phyloP scores from a whole-genome alignment of 2,888 invertebrate species.

The Pilophorus perplexus region DNA sequence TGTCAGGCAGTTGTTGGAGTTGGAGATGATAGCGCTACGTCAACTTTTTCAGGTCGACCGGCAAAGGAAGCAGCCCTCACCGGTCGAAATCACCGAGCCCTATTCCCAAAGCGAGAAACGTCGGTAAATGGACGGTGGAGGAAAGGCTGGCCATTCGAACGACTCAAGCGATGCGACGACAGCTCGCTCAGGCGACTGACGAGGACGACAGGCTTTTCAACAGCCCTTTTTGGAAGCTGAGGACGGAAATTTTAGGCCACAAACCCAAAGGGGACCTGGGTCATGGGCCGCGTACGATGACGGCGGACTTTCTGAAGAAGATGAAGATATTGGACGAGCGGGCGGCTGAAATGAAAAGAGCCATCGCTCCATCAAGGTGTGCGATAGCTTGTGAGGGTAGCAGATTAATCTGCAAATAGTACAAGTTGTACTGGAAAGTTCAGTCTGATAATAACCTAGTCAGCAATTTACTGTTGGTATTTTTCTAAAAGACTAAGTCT shows the following conservation, averaged over 20 bases:
- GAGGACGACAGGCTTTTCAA: background rate
- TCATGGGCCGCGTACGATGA: background rate
- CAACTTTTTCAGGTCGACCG: too few species aligned
- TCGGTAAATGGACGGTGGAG: conserved; percentile 11
- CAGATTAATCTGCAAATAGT: too few species aligned
- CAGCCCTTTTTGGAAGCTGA: background rate
- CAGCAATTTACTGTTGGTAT: too few species aligned
- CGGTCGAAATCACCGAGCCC: too few species aligned
- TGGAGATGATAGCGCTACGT: too few species aligned
- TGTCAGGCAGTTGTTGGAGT: too few species aligned
- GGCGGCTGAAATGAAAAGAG: conserved; percentile 16
- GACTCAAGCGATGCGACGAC: background rate
- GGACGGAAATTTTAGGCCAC: conserved; percentile 3
- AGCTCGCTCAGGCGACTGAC: background rate
- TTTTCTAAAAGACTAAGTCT: too few species aligned
- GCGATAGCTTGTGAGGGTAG: too few species aligned
- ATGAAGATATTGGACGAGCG: conserved; percentile 19
- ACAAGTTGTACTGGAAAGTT: too few species aligned
- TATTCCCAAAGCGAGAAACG: background rate
- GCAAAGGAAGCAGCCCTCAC: background rate
- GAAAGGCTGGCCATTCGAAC: background rate
- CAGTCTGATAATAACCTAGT: too few species aligned
- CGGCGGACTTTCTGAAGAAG: conserved; percentile 7
- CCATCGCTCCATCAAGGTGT: background rate
- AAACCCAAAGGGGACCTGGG: background rate